These are phyloP conservation scores for Aptenodytes patagonicus DNA, from an alignment of 2,113 vertebrate species.

Conservation along the genomic window DNA sequence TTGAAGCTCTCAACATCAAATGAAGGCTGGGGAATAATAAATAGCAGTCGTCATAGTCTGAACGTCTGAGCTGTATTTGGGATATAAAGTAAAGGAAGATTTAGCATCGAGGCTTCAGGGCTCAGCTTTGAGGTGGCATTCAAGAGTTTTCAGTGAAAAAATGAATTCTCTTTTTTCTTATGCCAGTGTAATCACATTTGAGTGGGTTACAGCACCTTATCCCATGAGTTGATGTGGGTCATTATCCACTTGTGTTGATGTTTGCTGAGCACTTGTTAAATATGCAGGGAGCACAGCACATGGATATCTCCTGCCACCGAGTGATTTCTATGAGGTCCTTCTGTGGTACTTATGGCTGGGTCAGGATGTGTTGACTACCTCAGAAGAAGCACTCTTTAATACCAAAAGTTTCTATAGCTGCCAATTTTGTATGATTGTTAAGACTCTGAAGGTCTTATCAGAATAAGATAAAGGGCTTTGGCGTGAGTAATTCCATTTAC, in stretches of 20 bases:
- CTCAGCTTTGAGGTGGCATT: neutral
- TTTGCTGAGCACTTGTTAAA: neutral
- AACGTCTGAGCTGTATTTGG: neutral
- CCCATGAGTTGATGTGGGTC: neutral
- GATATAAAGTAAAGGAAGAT: neutral
- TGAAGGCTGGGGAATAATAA: neutral
- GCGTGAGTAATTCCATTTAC: neutral
- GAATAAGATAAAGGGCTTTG: neutral
- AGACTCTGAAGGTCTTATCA: neutral
- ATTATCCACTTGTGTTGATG: neutral
- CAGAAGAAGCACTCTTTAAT: neutral
- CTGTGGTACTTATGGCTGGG: neutral
- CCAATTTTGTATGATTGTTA: neutral
- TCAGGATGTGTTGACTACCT: neutral
- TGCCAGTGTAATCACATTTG: neutral
- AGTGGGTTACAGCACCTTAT: neutral
- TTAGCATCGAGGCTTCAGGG: neutral
- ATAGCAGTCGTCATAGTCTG: neutral
- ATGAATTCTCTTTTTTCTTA: neutral
- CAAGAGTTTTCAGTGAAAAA: neutral
- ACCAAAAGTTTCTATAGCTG: neutral
- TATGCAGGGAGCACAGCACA: neutral
- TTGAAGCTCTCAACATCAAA: neutral
- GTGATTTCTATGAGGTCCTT: neutral
- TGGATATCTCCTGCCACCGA: neutral